Evolutionary conservation across 2,888 invertebrate genomes (phyloP), one percentile per base, ranked within the genome.

Genomic region (Cordilura impudica): DNA sequence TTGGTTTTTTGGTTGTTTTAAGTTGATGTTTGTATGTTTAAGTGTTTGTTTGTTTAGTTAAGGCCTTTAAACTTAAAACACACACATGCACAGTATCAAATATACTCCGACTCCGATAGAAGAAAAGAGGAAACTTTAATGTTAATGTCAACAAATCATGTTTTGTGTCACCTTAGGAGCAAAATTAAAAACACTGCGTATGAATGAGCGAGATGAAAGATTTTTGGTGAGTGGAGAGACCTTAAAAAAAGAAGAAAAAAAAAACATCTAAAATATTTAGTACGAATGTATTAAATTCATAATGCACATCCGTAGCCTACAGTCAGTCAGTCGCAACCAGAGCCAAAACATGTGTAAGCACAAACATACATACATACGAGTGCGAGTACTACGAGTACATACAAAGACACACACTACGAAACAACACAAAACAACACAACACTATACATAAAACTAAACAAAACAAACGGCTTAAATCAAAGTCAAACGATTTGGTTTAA

Each of bases 401-500:
- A n/a, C n/a, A n/a, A n/a, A n/a, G n/a, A n/a, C n/a, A n/a, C n/a
- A n/a, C n/a, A n/a, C n/a, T n/a, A n/a, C n/a, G 6, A 26, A 26
- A 26, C 26, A 26, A 26, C 26, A 26, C n/a, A 56, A 29, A 16
- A 23, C 23, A n/a, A 16, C 23, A 56, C 26, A 12, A 10, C 14
- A 31, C 1, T 12, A 4, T 26, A 26, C 26, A 3, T 6, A n/a
- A 39, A 39, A 39, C n/a, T 51, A 67, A 61, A 74, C 67, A 78
- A 75, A 67, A 60, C 47, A 81, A 82, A 82, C 84, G 86, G 84
- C 85, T 84, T 84, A 86, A 87, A 86, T 85, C 86, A 87, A 86
- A 86, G 85, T 72, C 83, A 86, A 86, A 86, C 84, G 85, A 85
- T 85, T 83, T 78, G 18, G 39, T 35, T 56, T 74, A 66, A 45